These are phyloP conservation scores for Motacilla tschutschensis DNA, from an alignment of 2,113 vertebrate species.

Conservation along the genomic window DNA sequence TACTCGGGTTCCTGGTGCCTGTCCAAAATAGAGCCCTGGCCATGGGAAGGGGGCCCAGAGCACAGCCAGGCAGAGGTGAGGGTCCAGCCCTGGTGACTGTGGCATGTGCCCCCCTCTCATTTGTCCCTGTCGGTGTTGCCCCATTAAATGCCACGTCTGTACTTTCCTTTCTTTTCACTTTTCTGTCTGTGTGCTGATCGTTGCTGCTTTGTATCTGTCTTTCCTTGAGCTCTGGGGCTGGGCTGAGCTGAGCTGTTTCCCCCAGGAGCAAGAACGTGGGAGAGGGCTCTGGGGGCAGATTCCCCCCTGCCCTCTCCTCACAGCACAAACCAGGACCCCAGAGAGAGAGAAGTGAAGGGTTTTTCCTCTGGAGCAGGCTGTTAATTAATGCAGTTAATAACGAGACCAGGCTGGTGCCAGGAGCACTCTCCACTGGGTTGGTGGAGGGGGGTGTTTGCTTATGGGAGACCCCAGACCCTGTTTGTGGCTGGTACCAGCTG, in stretches of 20 bases:
- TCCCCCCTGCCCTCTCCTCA: neutral
- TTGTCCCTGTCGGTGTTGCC: conserved; percentile 38
- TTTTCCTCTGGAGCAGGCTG: neutral
- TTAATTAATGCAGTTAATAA: neutral
- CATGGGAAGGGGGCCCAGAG: neutral
- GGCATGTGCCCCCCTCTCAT: neutral
- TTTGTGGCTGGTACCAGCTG: neutral
- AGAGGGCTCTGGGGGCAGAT: neutral
- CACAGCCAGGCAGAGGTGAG: neutral
- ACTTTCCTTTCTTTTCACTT: conserved; percentile 43
- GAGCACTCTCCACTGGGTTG: accelerated
- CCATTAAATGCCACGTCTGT: conserved; percentile 62
- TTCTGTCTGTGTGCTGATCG: neutral
- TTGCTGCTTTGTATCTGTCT: neutral
- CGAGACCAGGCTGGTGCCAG: accelerated
- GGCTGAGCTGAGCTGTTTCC: conserved; percentile 7
- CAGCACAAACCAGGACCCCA: neutral
- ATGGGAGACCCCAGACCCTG: neutral
- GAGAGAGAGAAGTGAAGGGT: neutral
- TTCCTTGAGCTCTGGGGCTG: conserved; percentile 15
- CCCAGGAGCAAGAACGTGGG: neutral
- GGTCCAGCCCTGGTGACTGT: neutral
- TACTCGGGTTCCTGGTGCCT: neutral
- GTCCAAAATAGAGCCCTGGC: neutral
- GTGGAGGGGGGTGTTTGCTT: neutral